Conservation (phyloP, 2,797 vertebrate species). For the Lepus oiostolus region DNA sequence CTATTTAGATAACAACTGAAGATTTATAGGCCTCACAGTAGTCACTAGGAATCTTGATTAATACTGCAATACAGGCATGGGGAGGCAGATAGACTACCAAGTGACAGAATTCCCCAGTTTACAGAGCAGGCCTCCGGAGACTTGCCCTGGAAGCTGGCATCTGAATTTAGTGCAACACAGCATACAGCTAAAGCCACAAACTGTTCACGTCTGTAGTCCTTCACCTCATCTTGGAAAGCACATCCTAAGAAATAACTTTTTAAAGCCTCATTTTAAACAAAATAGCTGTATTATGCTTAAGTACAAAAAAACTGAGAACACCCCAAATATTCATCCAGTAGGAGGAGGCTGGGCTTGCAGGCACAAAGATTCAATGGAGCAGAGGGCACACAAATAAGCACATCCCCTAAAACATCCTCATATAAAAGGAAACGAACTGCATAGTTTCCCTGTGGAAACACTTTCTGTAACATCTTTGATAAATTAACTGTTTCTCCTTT, state of each 20-base stretch:
- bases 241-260: constrained; percentile 7
- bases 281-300: constrained; percentile 1
- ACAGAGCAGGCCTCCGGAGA: constrained; percentile 33
- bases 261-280: neutral
- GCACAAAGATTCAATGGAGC: neutral
- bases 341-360: neutral
- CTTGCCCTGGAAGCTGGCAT: neutral
- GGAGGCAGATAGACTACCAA: constrained; percentile 1
- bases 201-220: constrained; percentile 16
- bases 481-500: constrained; percentile 18
- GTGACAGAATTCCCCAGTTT: neutral
- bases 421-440: constrained; percentile 34
- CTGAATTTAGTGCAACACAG: constrained; percentile 33
- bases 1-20: neutral
- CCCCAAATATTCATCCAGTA: neutral
- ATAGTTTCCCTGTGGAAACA: neutral
- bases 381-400: neutral
- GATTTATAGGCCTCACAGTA: neutral
- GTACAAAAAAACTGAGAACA: constrained; percentile 12
- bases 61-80: constrained; percentile 22
- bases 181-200: neutral
- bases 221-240: constrained; percentile 14
- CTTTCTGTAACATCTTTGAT: neutral
- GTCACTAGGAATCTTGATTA: constrained; percentile 37
- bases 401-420: constrained; percentile 13